Evolutionary conservation across 2,797 vertebrate species (phyloP).

Genomic region (Dallia pectoralis): DNA sequence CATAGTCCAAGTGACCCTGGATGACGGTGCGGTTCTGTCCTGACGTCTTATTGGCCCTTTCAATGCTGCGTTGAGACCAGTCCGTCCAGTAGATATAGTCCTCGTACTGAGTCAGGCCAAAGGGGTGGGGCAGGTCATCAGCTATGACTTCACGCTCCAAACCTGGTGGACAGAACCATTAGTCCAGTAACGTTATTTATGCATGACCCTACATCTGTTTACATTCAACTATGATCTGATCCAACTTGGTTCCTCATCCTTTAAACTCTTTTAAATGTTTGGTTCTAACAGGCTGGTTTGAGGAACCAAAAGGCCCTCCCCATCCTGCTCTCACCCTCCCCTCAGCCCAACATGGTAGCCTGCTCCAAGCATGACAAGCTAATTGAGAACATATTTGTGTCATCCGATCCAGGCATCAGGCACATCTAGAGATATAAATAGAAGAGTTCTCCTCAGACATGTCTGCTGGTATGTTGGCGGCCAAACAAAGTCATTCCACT

Average conservation of each 20-base stretch:
- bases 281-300: no score
- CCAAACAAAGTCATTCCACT: no score
- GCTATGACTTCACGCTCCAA: conserved; percentile 94
- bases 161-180: conserved; percentile 66
- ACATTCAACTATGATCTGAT: no score
- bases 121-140: conserved; percentile 94
- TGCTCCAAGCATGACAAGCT: conserved; percentile 21
- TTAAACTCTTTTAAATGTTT: no score
- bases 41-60: conserved; percentile 95
- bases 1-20: conserved; percentile 95
- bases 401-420: conserved; percentile 15
- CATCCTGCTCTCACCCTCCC: neutral
- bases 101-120: conserved; percentile 96
- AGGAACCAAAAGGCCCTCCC: no score
- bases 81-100: conserved; percentile 99
- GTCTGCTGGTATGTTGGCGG: no score
- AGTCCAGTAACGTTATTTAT: neutral
- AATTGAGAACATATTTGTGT: conserved; percentile 40
- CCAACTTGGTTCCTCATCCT: no score
- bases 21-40: conserved; percentile 96
- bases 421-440: conserved; percentile 2
- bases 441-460: neutral
- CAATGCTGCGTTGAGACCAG: conserved; percentile 98
- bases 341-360: conserved; percentile 9
- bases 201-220: no score